Evolutionary conservation across 2,797 vertebrate species (phyloP).

Genomic region (Syngnathus acus): DNA sequence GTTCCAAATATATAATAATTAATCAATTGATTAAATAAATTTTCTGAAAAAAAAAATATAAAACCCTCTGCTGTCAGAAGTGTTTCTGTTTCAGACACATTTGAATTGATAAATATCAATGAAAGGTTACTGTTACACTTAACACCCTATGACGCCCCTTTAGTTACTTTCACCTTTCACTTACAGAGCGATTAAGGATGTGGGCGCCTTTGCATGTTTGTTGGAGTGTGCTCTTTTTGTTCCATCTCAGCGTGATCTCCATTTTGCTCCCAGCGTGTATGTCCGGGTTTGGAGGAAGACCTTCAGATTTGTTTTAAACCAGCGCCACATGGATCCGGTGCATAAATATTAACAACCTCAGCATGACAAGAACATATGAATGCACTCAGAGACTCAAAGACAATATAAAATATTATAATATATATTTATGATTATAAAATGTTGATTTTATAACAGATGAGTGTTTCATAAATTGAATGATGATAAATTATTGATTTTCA

Average conservation of each 20-base stretch:
- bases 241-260: conserved; percentile 36
- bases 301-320: conserved; percentile 51
- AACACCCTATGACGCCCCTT: conserved; percentile 33
- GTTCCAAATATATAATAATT: no score
- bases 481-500: not conserved
- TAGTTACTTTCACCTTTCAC: conserved; percentile 25
- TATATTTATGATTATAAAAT: not conserved
- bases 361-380: conserved; percentile 5
- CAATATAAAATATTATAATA: not conserved
- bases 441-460: not conserved
- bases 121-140: conserved; percentile 28
- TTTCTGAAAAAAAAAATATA: no score
- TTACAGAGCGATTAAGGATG: conserved; percentile 20
- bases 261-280: conserved; percentile 43
- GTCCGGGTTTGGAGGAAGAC: conserved; percentile 51
- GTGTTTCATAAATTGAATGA: not conserved
- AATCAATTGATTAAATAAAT: no score
- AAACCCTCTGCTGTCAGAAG: not conserved
- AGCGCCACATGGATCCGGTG: conserved; percentile 23
- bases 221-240: conserved; percentile 4
- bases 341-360: conserved; percentile 47
- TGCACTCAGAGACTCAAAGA: not conserved
- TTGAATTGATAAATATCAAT: conserved; percentile 17
- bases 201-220: conserved; percentile 14
- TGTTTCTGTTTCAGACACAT: not conserved